phyloP scores from a whole-genome alignment of 2,797 vertebrate species.

The Pipistrellus pipistrellus region DNA sequence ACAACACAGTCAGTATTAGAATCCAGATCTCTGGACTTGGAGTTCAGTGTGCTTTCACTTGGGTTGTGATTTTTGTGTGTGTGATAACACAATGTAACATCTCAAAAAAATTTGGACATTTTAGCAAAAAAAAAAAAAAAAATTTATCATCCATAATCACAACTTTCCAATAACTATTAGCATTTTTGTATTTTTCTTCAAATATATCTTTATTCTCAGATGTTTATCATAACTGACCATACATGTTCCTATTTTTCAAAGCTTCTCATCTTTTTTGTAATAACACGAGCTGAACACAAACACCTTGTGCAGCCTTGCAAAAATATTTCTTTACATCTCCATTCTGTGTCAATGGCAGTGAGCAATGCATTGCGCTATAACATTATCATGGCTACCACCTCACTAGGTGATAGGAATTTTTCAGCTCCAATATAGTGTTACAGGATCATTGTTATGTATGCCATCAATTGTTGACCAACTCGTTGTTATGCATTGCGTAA shows the following conservation, averaged over 20 bases:
- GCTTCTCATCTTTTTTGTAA: not conserved
- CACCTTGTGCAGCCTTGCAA: not conserved
- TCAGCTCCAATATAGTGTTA: not conserved
- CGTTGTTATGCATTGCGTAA: rapidly evolving
- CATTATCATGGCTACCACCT: not conserved
- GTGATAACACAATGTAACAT: not conserved
- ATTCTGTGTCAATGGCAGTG: not conserved
- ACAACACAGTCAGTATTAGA: not conserved
- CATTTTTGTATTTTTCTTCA: not conserved
- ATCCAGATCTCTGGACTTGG: not conserved
- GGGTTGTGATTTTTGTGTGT: not conserved
- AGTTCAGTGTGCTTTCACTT: not conserved
- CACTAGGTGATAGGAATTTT: not conserved
- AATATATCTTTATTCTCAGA: constrained; percentile 8
- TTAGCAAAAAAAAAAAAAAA: constrained; percentile 9
- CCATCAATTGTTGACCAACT: not conserved
- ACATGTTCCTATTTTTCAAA: constrained; percentile 14
- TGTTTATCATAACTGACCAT: constrained; percentile 13
- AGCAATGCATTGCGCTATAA: not conserved
- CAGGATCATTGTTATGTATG: not conserved
- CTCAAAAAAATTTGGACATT: constrained; percentile 15
- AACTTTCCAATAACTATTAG: not conserved
- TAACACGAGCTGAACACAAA: not conserved
- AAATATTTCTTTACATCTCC: not conserved
- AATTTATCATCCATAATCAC: not conserved